Base-by-base conservation (phyloP, 2,797 vertebrate species). In the Gouania willdenowi region DNA sequence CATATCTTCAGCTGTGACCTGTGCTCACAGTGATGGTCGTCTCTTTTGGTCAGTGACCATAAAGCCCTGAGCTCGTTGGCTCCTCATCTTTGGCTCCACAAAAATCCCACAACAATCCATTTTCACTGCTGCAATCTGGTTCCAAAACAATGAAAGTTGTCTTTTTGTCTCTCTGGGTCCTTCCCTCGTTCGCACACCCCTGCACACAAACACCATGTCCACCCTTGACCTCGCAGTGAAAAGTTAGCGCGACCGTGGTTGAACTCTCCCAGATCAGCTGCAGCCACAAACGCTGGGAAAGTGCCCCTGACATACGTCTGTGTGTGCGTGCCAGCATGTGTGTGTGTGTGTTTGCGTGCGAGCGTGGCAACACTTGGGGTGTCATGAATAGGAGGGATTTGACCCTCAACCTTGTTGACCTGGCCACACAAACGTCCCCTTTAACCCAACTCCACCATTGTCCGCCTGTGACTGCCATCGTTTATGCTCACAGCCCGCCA, bases 221-320 rank as follows among this genome's bases (percentile, higher is more conserved):
- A 89, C 88, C 87, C 85, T 82, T 88, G 87, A 87, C 88, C 84
- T 71, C 71, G 15, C 81, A 38, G 84, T 89, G 87, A 89, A 89
- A 89, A 89, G 87, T 90, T 89, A 85, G 73, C 50, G 53, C 76
- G 70, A 69, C 79, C 65, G 20, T 67, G 67, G 78, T 70, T 88
- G 85, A 88, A 88, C 87, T 83, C 82, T 86, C 81, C 75, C 75
- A 86, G 80, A 72, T 76, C 67, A 39, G 60, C 58, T 40, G 45
- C 52, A 26, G 51, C 47, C 41, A 5, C 63, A 28, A 72, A 68
- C 20, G 82, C 85, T 91, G 89, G 87, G 89, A 90, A 91, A 88
- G 75, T 84, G 80, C 39, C 79, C 57, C 75, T 62, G 65, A 48
- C 53, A 36, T 63, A 48, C 42, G 29, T 39, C 30, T 22, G 16